These are phyloP conservation scores for Apotomis turbidana DNA, from an alignment of 2,888 invertebrate species.

Conservation along the genomic window DNA sequence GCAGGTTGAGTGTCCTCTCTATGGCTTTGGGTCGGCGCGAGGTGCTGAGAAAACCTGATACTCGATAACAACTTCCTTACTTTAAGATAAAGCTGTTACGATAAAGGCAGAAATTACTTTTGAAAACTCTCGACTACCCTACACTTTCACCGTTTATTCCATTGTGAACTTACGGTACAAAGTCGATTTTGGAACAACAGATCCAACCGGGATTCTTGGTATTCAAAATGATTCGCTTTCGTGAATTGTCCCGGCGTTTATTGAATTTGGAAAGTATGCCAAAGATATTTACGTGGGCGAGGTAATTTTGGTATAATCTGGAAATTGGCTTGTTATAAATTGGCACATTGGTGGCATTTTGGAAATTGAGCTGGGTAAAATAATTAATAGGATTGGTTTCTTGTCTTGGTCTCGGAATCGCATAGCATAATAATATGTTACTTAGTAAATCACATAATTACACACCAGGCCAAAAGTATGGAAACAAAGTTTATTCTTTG, in stretches of 20 bases:
- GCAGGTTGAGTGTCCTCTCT: constrained; percentile 25
- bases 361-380: not conserved
- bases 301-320: constrained; percentile 11
- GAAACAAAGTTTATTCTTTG: too few relatives aligned
- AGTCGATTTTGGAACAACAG: not conserved
- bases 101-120: constrained; percentile 20
- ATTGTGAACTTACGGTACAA: not conserved
- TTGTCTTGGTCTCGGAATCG: not conserved
- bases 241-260: constrained; percentile 23
- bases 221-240: not conserved
- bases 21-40: constrained; percentile 8
- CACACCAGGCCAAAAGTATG: too few relatives aligned
- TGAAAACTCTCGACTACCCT: not conserved
- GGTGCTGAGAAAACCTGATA: constrained; percentile 28
- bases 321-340: constrained; percentile 11
- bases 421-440: too few relatives aligned
- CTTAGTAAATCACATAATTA: too few relatives aligned
- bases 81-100: constrained; percentile 38
- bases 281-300: constrained; percentile 14
- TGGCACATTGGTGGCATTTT: not conserved
- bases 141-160: not conserved
- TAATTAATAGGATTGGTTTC: not conserved
- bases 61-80: constrained; percentile 27
- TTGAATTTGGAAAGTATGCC: constrained; percentile 29
- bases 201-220: not conserved